phyloP scores from a whole-genome alignment of 2,113 vertebrate genomes.

The Seriola quinqueradiata region DNA sequence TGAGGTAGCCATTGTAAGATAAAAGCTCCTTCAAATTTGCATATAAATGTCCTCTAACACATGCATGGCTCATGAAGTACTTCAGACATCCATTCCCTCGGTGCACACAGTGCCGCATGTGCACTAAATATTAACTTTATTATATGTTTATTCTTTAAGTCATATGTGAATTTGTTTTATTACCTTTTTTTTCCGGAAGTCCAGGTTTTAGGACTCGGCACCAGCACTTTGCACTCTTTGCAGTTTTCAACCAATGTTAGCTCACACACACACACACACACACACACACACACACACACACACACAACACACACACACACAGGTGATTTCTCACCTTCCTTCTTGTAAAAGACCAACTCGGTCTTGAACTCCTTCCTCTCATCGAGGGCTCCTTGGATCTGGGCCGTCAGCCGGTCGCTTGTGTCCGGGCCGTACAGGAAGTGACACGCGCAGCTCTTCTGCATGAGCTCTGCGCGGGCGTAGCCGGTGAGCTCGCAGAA shows the following conservation, averaged over 20 bases:
- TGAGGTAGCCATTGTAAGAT: not conserved
- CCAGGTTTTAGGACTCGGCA: too few species aligned
- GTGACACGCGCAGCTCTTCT: conserved; percentile 88
- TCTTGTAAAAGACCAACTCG: conserved; percentile 88
- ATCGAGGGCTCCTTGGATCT: conserved; percentile 87
- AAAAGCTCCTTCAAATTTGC: not conserved
- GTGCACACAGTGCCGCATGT: too few species aligned
- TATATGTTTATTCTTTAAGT: too few species aligned
- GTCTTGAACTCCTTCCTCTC: conserved; percentile 88
- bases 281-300: too few species aligned
- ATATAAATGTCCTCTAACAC: not conserved
- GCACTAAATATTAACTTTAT: too few species aligned
- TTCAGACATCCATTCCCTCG: not conserved
- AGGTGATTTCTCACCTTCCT: conserved; percentile 79
- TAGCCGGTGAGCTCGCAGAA: conserved; percentile 90
- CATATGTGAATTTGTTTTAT: too few species aligned
- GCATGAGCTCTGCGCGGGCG: conserved; percentile 88
- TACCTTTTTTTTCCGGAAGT: too few species aligned
- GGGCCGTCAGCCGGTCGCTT: conserved; percentile 82
- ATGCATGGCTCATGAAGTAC: not conserved
- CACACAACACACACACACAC: too few species aligned
- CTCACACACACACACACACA: too few species aligned
- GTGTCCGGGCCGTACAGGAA: conserved; percentile 88
- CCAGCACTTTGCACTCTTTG: too few species aligned
- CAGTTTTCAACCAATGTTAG: too few species aligned